Evolutionary conservation across 2,797 vertebrate species (phyloP).

Genomic region (Enteromius unitaeniatus): DNA sequence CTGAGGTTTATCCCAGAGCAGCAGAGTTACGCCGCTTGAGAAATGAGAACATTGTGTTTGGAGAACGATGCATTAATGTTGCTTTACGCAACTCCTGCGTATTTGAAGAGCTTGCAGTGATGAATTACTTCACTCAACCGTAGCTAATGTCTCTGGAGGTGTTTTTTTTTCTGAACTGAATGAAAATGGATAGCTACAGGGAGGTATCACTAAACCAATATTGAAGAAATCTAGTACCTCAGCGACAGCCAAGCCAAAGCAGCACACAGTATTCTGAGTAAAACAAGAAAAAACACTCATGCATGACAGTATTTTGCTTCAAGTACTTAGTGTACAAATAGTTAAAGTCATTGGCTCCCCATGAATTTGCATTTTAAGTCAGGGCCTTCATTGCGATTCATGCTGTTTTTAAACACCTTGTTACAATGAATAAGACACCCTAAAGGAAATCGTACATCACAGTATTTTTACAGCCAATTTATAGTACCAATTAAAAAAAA

Average conservation of each 20-base stretch:
- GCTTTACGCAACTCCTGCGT: slow-evolving; percentile 20
- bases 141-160: slow-evolving; percentile 46
- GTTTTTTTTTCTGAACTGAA: slow-evolving; percentile 30
- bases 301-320: slow-evolving; percentile 30
- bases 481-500: not conserved
- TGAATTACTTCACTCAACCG: slow-evolving; percentile 48
- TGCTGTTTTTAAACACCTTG: not conserved
- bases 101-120: slow-evolving; percentile 43
- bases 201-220: slow-evolving; percentile 46
- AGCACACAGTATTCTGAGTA: slow-evolving; percentile 22
- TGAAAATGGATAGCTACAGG: slow-evolving; percentile 52
- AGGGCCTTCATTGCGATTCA: not conserved
- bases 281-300: slow-evolving; percentile 36
- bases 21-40: slow-evolving; percentile 15
- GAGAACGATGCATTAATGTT: slow-evolving; percentile 44
- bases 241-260: slow-evolving; percentile 34
- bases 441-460: not conserved
- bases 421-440: not conserved
- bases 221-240: slow-evolving; percentile 44
- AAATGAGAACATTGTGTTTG: slow-evolving; percentile 44
- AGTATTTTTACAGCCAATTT: not conserved
- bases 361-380: slow-evolving; percentile 14
- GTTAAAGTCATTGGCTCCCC: slow-evolving; percentile 21
- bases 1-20: slow-evolving; percentile 29
- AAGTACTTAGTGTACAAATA: slow-evolving; percentile 6